A percentile compares a stretch with the other conserved stretches of the same genome.
Evolutionary conservation across 2,888 invertebrate genomes (phyloP).

Genomic region (Coremacera marginata): DNA sequence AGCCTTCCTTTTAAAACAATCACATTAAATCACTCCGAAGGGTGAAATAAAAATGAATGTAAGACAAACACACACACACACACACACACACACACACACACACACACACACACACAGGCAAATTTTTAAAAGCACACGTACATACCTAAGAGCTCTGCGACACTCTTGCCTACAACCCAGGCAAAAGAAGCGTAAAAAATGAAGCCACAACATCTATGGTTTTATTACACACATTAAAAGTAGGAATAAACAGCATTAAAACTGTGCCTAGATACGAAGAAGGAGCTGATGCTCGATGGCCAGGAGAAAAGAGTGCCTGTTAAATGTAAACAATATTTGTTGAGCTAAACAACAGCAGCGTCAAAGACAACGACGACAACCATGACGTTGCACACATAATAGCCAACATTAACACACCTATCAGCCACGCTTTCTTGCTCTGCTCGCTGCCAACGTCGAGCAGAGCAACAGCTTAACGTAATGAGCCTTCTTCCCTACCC

Average conservation of each 20-base stretch:
- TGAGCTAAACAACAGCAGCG: neutral
- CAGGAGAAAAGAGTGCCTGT: neutral
- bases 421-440: neutral
- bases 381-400: neutral
- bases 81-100: too few relatives aligned
- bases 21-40: slow-evolving; percentile 34
- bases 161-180: neutral
- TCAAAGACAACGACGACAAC: neutral
- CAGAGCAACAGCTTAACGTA: too few relatives aligned
- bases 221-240: slow-evolving; percentile 21
- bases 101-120: too few relatives aligned
- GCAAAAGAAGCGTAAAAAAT: neutral
- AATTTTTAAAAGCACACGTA: neutral
- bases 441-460: neutral
- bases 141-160: neutral
- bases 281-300: neutral
- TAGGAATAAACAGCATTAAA: slow-evolving; percentile 4
- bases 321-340: slow-evolving; percentile 9
- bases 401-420: neutral
- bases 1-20: slow-evolving; percentile 14
- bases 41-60: slow-evolving; percentile 41
- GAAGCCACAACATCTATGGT: neutral
- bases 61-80: neutral
- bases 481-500: too few relatives aligned
- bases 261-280: neutral